Conservation (phyloP, 2,888 invertebrate species). For the Ctenicera cuprea region DNA sequence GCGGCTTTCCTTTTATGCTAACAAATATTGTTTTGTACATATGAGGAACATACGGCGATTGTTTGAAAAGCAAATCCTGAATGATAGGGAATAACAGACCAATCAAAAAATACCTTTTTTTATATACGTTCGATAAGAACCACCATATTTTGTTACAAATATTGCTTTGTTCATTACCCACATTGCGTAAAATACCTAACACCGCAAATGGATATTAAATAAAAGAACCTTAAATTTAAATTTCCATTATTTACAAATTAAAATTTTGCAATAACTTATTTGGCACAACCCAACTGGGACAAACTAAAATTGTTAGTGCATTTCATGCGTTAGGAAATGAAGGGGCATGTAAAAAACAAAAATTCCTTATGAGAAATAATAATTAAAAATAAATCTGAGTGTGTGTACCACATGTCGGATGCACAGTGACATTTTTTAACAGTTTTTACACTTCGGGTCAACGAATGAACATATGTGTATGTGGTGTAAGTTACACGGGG, state of each 20-base stretch:
- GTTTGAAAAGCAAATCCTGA: conserved; percentile 35
- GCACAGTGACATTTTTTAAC: conserved; percentile 47
- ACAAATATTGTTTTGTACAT: conserved; percentile 15
- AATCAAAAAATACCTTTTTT: conserved; percentile 26
- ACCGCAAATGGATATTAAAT: too few relatives aligned
- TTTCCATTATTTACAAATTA: too few relatives aligned
- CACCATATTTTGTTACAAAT: conserved; percentile 4
- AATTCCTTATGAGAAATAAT: conserved; percentile 47
- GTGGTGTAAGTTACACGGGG: conserved; percentile 50
- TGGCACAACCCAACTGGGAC: too few relatives aligned
- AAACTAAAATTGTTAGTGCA: too few relatives aligned
- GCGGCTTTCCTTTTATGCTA: not conserved
- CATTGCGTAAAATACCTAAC: not conserved
- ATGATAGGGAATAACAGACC: conserved; percentile 14
- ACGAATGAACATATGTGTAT: conserved; percentile 46
- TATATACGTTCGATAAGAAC: conserved; percentile 1
- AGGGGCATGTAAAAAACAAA: conserved; percentile 9
- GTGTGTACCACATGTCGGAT: conserved; percentile 57
- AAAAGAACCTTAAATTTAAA: too few relatives aligned
- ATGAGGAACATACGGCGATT: conserved; percentile 35
- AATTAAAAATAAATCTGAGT: conserved; percentile 62
- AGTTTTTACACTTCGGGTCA: conserved; percentile 54
- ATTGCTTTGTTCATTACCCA: not conserved
- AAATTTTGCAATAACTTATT: too few relatives aligned
- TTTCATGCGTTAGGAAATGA: too few relatives aligned